Base-by-base conservation (phyloP, 2,113 vertebrate genomes). In the Prunella fulvescens region DNA sequence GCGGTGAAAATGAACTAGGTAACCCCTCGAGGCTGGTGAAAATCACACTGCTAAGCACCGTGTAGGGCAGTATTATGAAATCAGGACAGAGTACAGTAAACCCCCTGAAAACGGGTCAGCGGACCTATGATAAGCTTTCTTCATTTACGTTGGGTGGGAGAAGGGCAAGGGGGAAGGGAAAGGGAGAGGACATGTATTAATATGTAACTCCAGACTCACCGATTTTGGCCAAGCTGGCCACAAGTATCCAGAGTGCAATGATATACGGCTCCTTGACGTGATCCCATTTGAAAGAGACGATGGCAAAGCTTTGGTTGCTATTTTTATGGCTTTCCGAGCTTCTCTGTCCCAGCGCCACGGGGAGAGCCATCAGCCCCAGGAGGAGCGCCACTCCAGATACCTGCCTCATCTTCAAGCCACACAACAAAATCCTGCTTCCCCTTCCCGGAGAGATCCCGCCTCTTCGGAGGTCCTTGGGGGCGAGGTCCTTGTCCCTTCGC, bases 191-290 rank as follows among this genome's bases (percentile, higher is more conserved):
- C 37, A 25, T 9, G 23, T 15, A 72, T 45, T 45, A 73, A 79
- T 35, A 51, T 1, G 12, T 25, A 56, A 79, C 78, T 74, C 42
- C 24, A 4, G 12, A 93, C 98, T 98, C 98, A 99, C 99, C 98
- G 84, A 99, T 96, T 97, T 99, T 99, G 45, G 98, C 97, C 96
- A 99, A n/a, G 88, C 98, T 98, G 81, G 98, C 98, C 97, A 99
- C 99, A 8, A 99, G 92, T 61, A 99, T 96, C 99, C 99, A 99
- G 50, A 99, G 77, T 2, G 94, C 96, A 40, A 99, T 97, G 57
- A 98, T 45, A 92, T 98, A 99, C 3, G 99, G 98, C 5, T 95
- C 81, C 96, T 98, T 95, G 88, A 99, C 98, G 18, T 99, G 98
- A 20, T 98, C 56, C 99, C 99, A 99, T 22, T 98, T 56, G 92